Evolutionary conservation across 1,140 invertebrate species (phyloP).

Genomic region (Danaus melanippus): DNA sequence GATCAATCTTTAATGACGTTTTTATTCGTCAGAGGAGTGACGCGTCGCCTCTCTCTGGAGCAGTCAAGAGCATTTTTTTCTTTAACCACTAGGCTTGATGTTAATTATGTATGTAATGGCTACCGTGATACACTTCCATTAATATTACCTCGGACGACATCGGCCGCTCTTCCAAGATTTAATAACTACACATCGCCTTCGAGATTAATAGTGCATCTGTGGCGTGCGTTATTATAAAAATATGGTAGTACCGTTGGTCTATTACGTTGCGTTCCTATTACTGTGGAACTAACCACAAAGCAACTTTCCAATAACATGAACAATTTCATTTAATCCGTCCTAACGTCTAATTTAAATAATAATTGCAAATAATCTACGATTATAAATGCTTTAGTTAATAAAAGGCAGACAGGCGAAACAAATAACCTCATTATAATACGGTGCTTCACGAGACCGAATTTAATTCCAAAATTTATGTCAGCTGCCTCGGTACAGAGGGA

Average conservation of each 20-base stretch:
- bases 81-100: slow-evolving; percentile 52
- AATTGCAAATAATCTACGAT: slow-evolving; percentile 4
- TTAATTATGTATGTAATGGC: slow-evolving; percentile 70
- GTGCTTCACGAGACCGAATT: slow-evolving; percentile 51
- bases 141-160: slow-evolving; percentile 62
- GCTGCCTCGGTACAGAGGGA: slow-evolving; percentile 44
- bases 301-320: slow-evolving; percentile 20
- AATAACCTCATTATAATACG: slow-evolving; percentile 62
- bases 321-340: slow-evolving; percentile 9
- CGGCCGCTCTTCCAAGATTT: slow-evolving; percentile 57
- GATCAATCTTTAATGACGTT: slow-evolving; percentile 69
- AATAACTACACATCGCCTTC: slow-evolving; percentile 53
- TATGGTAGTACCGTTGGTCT: slow-evolving; percentile 26
- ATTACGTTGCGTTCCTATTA: slow-evolving; percentile 27
- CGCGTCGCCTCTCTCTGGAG: slow-evolving; percentile 32
- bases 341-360: slow-evolving; percentile 13
- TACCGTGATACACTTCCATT: slow-evolving; percentile 71
- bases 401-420: slow-evolving; percentile 45
- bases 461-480: slow-evolving; percentile 58
- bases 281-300: slow-evolving; percentile 14
- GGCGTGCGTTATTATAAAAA: slow-evolving; percentile 54
- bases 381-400: slow-evolving; percentile 28
- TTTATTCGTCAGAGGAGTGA: slow-evolving; percentile 61
- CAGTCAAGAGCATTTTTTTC: slow-evolving; percentile 43
- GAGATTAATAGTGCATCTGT: slow-evolving; percentile 63